Base-by-base conservation (phyloP, 2,797 vertebrate species). In the Anabacerthia variegaticeps region DNA sequence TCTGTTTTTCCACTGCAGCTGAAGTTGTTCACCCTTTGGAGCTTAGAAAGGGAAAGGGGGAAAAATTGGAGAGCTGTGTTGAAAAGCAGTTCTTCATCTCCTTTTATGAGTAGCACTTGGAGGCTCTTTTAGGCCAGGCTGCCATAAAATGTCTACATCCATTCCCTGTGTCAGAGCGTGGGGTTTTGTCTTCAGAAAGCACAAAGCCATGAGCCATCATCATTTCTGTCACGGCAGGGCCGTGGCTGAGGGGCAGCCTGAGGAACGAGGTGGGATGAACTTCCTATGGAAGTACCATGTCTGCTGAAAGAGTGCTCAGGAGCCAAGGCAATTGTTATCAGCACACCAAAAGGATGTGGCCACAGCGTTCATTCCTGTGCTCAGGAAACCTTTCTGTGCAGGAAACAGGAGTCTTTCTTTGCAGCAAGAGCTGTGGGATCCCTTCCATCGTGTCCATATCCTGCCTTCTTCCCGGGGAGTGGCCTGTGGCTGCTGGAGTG, bases 151-250 rank as follows among this genome's bases (percentile, higher is more conserved):
- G 5, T 26, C 32, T 5, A 4, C 48, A 37, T 44, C 43, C 23
- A 2, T 39, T 51, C 49, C 59, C 22, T 67, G 32, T 2, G 0
- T 62, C 28, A 34, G 56, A 36, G 28, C 4, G 1, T 0, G 2
- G 46, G 49, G 9, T 9, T 85, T 59, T 79, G 48, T 62, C 2
- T 1, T 24, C 9, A 28, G 61, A 61, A 80, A 12, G 58, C 8
- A 0, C 62, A 19, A 0, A 0, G 52, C 52, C 3, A 0, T 3
- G 56, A 2, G 19, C 36, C 37, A 30, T 34, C 27, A 12, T 46
- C 3, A 1, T 26, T 32, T 52, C 37, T 76, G 73, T 28, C 12
- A 0, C 9, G 30, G 69, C 0, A 0, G 28, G 12, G 49, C 39
- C 0, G 2, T 48, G 66, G 32, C 81, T 74, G 36, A 69, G 81